A percentile compares a stretch with the other conserved stretches of the same genome.
These are phyloP conservation scores for Lamellibrachia satsuma DNA, from an alignment of 2,888 invertebrate species.

Conservation along the genomic window DNA sequence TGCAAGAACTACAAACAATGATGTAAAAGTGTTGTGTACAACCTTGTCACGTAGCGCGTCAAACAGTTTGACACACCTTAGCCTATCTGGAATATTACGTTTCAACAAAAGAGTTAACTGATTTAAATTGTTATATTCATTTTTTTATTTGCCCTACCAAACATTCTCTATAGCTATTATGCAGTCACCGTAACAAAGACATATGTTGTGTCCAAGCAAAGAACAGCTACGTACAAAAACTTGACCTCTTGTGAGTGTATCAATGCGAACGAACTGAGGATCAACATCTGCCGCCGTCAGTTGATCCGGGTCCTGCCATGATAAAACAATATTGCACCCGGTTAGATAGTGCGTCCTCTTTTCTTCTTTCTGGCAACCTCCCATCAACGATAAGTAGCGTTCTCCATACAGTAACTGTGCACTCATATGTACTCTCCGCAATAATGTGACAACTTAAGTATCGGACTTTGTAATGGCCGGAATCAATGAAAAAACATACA, in stretches of 20 bases:
- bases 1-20: too few species aligned
- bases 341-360: neutral
- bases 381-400: neutral
- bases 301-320: constrained; percentile 45
- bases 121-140: too few species aligned
- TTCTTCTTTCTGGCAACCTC: neutral
- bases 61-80: too few species aligned
- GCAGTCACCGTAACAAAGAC: neutral
- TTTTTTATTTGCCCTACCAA: neutral
- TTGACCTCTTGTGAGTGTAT: constrained; percentile 53
- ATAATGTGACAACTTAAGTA: neutral
- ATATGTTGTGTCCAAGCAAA: neutral
- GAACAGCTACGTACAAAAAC: constrained; percentile 48
- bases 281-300: constrained; percentile 49
- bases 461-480: too few species aligned
- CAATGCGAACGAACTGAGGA: constrained; percentile 51
- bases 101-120: too few species aligned
- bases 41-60: too few species aligned
- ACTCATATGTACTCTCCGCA: neutral
- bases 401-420: neutral
- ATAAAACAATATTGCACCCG: constrained; percentile 20
- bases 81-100: too few species aligned
- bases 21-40: too few species aligned
- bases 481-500: neutral
- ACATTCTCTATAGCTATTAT: neutral